Evolutionary conservation across 2,113 vertebrate species (phyloP), one percentile per base, ranked within the genome.

Genomic region (Dinomys branickii): DNA sequence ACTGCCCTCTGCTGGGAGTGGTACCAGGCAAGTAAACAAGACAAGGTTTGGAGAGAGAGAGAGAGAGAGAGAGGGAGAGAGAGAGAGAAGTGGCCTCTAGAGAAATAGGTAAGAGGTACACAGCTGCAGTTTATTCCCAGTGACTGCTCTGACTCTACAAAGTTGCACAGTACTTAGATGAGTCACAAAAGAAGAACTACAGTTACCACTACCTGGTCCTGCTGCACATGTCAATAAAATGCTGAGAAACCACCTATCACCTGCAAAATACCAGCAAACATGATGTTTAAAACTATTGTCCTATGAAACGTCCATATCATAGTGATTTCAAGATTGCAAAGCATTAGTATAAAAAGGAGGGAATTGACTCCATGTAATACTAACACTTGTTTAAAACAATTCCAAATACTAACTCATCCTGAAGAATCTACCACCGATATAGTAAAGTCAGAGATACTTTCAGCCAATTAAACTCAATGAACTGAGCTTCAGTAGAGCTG

Each of bases 331-430:
- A 90, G 81, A 17, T 58, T 63, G 44, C 2, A 69, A 94, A 73
- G 38, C 6, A 77, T 90, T 69, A 81, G 41, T 87, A 63, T 61
- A 67, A 80, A 86, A 91, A 52, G 44, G 22, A 63, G 7, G 80
- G 30, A 54, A 14, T 87, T 69, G 44, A 47, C 63, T 86, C 44
- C 41, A 61, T 26, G 44, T 69, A 81, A 58, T 63, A 78, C 7
- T 35, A 82, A 80, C 26, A 17, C 50, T 92, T 80, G 17, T 67
- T 93, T 91, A 80, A 93, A 92, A 81, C 71, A 81, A 90, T 81
- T 92, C 44, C 69, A 58, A 90, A 58, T 73, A n/a, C 35, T 56
- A 59, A 67, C 20, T 95, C 67, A 35, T 17, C 56, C 87, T 85
- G 26, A 75, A 85, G 73, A 83, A 50, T 22, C 69, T 59, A 89